These are phyloP conservation scores for Saguinus midas DNA, from an alignment of 2,113 vertebrate genomes.

Conservation along the genomic window DNA sequence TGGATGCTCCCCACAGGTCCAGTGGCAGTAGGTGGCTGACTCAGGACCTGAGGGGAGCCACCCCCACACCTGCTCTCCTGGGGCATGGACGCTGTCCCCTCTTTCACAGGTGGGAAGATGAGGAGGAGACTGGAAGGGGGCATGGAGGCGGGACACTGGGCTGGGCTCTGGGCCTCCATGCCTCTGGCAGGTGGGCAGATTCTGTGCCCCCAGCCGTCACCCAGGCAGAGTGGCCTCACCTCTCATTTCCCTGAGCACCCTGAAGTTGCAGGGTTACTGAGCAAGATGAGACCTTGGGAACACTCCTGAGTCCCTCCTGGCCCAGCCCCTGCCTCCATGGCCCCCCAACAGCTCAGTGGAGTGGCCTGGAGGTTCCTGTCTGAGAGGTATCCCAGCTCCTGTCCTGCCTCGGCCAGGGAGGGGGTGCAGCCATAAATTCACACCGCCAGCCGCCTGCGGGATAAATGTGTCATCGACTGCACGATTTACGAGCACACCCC, in stretches of 20 bases:
- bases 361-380: constrained; percentile 69
- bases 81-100: rapidly evolving
- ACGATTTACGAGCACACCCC: constrained; percentile 85
- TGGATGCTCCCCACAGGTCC: rapidly evolving
- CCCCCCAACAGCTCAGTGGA: background rate
- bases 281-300: background rate
- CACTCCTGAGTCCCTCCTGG: background rate
- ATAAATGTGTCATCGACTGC: constrained; percentile 79
- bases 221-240: background rate
- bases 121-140: background rate
- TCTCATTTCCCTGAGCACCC: background rate
- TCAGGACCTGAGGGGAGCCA: rapidly evolving
- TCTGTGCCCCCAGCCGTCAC: background rate
- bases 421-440: constrained; percentile 84
- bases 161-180: background rate
- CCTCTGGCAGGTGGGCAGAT: background rate
- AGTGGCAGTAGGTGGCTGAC: background rate
- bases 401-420: constrained; percentile 46
- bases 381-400: constrained; percentile 52
- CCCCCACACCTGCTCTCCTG: background rate
- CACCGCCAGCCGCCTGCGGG: constrained; percentile 80
- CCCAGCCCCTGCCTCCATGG: background rate
- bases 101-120: background rate
- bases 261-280: background rate
- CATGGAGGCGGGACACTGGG: background rate